Base-by-base conservation (phyloP, 2,113 vertebrate species). In the Xiphophorus couchianus region DNA sequence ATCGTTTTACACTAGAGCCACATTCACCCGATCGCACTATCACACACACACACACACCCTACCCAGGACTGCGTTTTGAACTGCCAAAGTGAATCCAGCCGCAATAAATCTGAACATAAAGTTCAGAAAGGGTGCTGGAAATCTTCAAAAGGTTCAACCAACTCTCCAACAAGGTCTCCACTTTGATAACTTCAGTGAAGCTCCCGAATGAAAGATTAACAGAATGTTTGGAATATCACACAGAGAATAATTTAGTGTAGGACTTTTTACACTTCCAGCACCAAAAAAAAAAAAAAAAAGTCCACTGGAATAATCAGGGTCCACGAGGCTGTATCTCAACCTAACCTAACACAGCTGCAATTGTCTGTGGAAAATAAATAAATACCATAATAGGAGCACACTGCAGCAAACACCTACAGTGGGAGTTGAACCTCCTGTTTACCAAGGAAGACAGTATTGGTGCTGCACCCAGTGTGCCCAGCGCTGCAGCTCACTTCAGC, bases 191-290 rank as follows among this genome's bases (percentile, higher is more conserved):
- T 9, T 73, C 28, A 66, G 69, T 75, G 66, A 19, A 29, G n/a
- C 28, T 77, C 37, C 42, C 5, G 54, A 51, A 33, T 48, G 66
- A 75, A 67, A 81, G 76, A 64, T 39, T 62, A 67, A 51, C 69
- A 42, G 73, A 64, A 37, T 35, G 64, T 84, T 69, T 77, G 61
- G 27, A 44, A 62, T 28, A 78, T 67, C 85, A 88, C 88, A 91
- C 29, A 89, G 71, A 82, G 88, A 91, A 89, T 90, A 76, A 89
- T 88, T 86, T 72, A 92, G 67, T 29, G 48, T 13, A 27, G n/a
- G 71, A 70, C 48, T 73, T 35, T 37, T n/a, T 27, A 9, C 9
- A 61, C 69, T 63, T 62, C 74, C 25, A 48, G 7, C 69, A 25
- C 44, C 48, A 69, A 62, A 54, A 65, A 42, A 15, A 13, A 39